phyloP scores from a whole-genome alignment of 2,888 invertebrate genomes.

The Hirtodrosophila trivittata region DNA sequence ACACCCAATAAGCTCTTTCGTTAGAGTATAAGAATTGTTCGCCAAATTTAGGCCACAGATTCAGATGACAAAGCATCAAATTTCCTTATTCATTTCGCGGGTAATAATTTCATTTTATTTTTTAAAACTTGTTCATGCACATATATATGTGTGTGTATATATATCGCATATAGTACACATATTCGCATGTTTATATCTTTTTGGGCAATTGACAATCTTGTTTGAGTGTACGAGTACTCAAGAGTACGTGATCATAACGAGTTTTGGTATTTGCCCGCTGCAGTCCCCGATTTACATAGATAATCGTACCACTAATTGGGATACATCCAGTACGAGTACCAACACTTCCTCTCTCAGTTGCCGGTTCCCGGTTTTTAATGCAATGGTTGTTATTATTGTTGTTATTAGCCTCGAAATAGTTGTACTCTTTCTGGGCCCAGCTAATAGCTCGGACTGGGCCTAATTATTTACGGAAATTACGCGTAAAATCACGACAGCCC shows the following conservation, averaged over 20 bases:
- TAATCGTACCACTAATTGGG: constrained; percentile 43
- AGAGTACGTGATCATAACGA: constrained; percentile 53
- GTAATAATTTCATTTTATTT: constrained; percentile 8
- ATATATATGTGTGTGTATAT: background rate
- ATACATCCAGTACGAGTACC: constrained; percentile 20
- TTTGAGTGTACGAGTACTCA: constrained; percentile 22
- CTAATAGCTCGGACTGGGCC: constrained; percentile 41
- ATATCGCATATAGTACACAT: too few species aligned
- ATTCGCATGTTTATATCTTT: constrained; percentile 8
- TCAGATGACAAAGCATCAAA: constrained; percentile 37
- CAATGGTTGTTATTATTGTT: constrained; percentile 25
- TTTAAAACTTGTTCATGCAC: too few species aligned
- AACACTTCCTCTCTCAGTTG: constrained; percentile 27
- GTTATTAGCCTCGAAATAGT: constrained; percentile 31
- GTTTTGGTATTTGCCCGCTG: constrained; percentile 6
- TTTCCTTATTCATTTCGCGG: constrained; percentile 20
- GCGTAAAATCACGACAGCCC: constrained; percentile 74
- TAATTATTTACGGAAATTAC: constrained; percentile 77
- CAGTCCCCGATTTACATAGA: constrained; percentile 25
- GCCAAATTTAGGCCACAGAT: constrained; percentile 34
- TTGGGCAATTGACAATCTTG: constrained; percentile 36
- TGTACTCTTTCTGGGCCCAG: constrained; percentile 28
- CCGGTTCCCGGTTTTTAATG: constrained; percentile 23
- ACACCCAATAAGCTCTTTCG: background rate
- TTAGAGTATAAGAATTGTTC: constrained; percentile 23